phyloP scores from a whole-genome alignment of 2,888 invertebrate genomes.

The Caenorhabditis sp. region DNA sequence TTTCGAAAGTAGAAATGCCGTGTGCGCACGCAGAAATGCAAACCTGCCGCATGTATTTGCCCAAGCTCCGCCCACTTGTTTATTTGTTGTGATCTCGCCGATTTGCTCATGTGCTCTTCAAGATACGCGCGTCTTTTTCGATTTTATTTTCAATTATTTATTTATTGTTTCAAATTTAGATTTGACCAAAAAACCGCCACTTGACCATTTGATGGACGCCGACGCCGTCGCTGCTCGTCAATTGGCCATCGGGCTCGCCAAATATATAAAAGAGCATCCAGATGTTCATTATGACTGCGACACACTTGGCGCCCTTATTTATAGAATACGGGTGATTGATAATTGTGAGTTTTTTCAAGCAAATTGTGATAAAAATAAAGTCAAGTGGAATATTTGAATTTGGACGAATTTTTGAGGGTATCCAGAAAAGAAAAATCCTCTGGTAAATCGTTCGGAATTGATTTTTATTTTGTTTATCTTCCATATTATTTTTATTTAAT shows the following conservation, averaged over 20 bases:
- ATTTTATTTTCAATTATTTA: not conserved
- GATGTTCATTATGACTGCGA: conserved; percentile 5
- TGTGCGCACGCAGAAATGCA: conserved; percentile 19
- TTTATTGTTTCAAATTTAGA: not conserved
- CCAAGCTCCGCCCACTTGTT: conserved; percentile 27
- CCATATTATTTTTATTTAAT: too few relatives aligned
- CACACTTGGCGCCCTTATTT: conserved; percentile 31
- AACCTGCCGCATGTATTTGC: conserved; percentile 20
- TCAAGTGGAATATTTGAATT: too few relatives aligned
- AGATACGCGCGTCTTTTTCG: conserved; percentile 9
- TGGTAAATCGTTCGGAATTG: too few relatives aligned
- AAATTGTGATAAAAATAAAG: too few relatives aligned
- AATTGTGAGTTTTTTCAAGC: conserved; percentile 48
- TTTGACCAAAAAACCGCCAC: not conserved
- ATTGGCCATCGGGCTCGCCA: conserved; percentile 40
- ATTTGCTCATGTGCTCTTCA: too few relatives aligned
- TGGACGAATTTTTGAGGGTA: too few relatives aligned
- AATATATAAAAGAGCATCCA: conserved; percentile 25
- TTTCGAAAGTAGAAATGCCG: conserved; percentile 36
- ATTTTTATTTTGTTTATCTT: too few relatives aligned
- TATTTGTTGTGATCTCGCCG: conserved; percentile 11
- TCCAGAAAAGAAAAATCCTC: too few relatives aligned
- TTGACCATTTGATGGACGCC: conserved; percentile 24
- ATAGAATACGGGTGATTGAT: conserved; percentile 55
- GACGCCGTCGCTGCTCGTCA: conserved; percentile 11